phyloP scores from a whole-genome alignment of 2,113 vertebrate genomes.

The Syngnathus scovelli region DNA sequence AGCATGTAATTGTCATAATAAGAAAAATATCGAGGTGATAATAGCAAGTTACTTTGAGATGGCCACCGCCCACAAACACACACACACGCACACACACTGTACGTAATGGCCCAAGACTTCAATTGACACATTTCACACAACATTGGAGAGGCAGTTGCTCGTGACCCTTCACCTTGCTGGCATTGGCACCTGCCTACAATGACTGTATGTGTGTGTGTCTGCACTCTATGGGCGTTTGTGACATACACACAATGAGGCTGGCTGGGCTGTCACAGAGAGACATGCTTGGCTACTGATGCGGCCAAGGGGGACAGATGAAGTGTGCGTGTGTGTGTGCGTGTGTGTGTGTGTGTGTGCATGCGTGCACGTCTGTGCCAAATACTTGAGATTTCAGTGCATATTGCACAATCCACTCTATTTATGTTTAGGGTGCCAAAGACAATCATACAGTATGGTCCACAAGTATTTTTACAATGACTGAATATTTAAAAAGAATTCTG shows the following conservation, averaged over 20 bases:
- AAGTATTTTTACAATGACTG: neutral
- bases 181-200: constrained; percentile 43
- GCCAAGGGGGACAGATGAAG: constrained; percentile 56
- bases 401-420: neutral
- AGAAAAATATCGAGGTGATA: constrained; percentile 80
- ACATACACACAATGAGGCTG: constrained; percentile 44
- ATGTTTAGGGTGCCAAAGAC: neutral
- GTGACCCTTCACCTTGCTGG: constrained; percentile 62
- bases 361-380: neutral
- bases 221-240: neutral
- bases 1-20: constrained; percentile 82
- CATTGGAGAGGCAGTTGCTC: constrained; percentile 60
- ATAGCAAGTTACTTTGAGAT: constrained; percentile 75
- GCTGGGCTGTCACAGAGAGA: constrained; percentile 60
- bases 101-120: constrained; percentile 48
- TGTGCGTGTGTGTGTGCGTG: neutral
- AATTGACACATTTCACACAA: constrained; percentile 66
- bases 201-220: constrained; percentile 30
- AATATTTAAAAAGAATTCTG: neutral
- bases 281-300: constrained; percentile 60
- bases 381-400: neutral
- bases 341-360: too few relatives aligned
- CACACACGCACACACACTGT: constrained; percentile 29
- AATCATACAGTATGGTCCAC: neutral
- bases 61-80: constrained; percentile 31